Conservation (phyloP, 2,888 invertebrate species). For the Proisotoma minuta region DNA sequence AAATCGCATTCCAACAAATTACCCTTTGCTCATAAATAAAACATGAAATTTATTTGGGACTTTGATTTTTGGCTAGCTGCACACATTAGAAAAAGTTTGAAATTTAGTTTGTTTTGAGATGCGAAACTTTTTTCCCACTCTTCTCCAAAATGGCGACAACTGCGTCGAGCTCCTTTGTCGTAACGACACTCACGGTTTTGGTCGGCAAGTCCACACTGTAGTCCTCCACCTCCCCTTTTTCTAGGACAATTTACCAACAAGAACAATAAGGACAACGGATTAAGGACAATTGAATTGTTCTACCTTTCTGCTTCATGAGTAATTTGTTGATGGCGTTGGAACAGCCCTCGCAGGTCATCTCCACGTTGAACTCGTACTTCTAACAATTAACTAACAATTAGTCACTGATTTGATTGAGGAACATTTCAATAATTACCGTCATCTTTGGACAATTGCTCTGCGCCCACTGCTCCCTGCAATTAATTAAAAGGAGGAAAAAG, state of each 20-base stretch:
- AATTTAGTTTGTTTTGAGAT: not conserved
- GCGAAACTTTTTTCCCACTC: not conserved
- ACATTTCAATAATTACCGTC: no score
- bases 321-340: not conserved
- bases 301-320: not conserved
- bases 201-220: not conserved
- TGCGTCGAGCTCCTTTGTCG: not conserved
- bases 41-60: not conserved
- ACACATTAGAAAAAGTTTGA: not conserved
- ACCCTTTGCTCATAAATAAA: conserved; percentile 28
- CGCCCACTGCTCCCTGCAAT: no score
- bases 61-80: not conserved
- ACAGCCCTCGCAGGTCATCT: conserved; percentile 8
- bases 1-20: conserved; percentile 49
- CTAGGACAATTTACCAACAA: not conserved
- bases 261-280: not conserved
- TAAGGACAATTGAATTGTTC: not conserved
- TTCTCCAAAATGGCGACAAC: conserved; percentile 2
- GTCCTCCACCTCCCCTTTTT: not conserved
- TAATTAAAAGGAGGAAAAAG: no score
- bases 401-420: no score
- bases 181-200: not conserved
- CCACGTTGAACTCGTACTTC: conserved; percentile 4
- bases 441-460: no score
- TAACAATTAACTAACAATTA: no score